A percentile compares a stretch with the other conserved stretches of the same genome.
These are phyloP conservation scores for Zeugodacus cucurbitae DNA, from an alignment of 1,140 invertebrate genomes.

Conservation along the genomic window DNA sequence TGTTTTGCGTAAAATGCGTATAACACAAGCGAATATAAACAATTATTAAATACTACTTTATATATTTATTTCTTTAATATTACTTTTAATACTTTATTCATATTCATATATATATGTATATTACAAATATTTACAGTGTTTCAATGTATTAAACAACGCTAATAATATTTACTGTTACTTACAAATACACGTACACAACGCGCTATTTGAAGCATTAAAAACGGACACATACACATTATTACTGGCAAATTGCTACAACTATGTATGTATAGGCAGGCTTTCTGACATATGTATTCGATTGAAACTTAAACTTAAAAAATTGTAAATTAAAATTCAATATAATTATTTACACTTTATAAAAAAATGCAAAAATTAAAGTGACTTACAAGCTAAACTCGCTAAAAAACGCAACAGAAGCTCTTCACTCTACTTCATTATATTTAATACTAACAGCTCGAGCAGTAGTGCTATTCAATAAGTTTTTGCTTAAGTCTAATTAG, in stretches of 20 bases:
- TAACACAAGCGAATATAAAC: constrained; percentile 34
- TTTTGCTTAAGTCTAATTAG: background rate
- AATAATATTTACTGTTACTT: background rate
- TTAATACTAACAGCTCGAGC: background rate
- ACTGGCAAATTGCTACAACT: background rate
- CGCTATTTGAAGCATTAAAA: constrained; percentile 2
- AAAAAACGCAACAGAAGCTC: background rate
- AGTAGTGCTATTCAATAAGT: background rate
- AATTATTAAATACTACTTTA: background rate
- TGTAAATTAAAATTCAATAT: too few species aligned
- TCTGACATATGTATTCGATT: background rate
- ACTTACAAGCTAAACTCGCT: constrained; percentile 9
- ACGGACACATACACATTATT: background rate
- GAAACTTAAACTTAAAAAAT: background rate
- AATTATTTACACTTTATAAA: background rate
- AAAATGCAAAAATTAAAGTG: background rate
- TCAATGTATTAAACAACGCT: background rate
- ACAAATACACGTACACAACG: constrained; percentile 21
- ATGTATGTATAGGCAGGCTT: constrained; percentile 32
- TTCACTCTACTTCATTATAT: background rate
- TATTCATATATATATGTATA: constrained; percentile 32
- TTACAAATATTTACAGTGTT: constrained; percentile 40
- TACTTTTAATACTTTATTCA: constrained; percentile 8
- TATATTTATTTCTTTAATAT: background rate
- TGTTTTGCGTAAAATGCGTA: constrained; percentile 40